phyloP scores from a whole-genome alignment of 2,113 vertebrate genomes.

The Gadus chalcogrammus region DNA sequence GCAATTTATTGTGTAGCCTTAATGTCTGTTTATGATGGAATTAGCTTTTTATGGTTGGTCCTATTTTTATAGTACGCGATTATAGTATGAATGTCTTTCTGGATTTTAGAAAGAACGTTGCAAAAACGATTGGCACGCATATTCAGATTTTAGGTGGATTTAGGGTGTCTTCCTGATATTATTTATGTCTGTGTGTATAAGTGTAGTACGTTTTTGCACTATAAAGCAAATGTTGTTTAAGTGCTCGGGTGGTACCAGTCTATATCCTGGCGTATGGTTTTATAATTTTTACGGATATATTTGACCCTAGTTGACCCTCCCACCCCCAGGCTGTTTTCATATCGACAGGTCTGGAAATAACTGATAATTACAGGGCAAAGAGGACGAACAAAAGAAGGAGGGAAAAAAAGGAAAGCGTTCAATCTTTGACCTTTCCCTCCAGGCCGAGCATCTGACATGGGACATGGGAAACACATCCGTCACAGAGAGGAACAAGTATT shows the following conservation, averaged over 20 bases:
- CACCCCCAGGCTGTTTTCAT: constrained; percentile 46
- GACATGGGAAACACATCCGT: constrained; percentile 44
- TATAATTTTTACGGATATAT: constrained; percentile 16
- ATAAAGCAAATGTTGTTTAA: constrained; percentile 29
- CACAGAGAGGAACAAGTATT: constrained; percentile 7
- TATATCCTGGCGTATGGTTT: too few relatives aligned
- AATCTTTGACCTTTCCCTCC: constrained; percentile 40
- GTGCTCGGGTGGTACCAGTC: constrained; percentile 18
- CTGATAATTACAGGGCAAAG: constrained; percentile 33
- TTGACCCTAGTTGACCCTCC: constrained; percentile 42
- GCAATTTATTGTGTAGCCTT: too few relatives aligned
- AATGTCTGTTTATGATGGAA: too few relatives aligned
- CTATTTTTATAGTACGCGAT: background rate
- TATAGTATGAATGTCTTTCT: too few relatives aligned
- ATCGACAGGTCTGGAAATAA: constrained; percentile 29
- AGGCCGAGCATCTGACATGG: constrained; percentile 43
- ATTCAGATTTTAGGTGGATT: too few relatives aligned
- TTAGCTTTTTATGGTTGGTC: too few relatives aligned
- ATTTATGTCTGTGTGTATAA: constrained; percentile 1
- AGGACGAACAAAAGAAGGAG: background rate
- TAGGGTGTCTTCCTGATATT: background rate
- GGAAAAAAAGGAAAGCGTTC: constrained; percentile 19
- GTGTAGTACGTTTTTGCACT: constrained; percentile 11
- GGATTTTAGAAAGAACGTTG: too few relatives aligned
- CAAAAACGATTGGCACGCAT: too few relatives aligned